Evolutionary conservation across 2,888 invertebrate species (phyloP), one percentile per base, ranked within the genome.

Genomic region (Rotaria magnacalcarata): DNA sequence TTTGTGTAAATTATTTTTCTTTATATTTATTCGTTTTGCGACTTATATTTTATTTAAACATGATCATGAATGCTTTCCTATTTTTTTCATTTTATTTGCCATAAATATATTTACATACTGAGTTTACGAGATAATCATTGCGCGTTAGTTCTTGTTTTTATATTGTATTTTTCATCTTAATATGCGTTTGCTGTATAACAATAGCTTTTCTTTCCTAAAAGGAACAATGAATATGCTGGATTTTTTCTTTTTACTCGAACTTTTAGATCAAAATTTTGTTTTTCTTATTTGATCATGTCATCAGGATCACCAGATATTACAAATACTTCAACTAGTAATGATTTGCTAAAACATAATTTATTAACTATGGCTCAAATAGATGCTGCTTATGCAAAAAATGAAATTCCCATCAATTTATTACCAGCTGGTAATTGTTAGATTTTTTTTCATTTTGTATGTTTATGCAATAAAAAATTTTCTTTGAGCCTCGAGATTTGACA

Each of bases 381-480:
- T 80, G 80, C 47, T 47, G 1, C n/a, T n/a, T 47, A 47, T 14
- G 19, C 80, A 14, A 7, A 10, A 10, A 43, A 80, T 47, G 43
- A 43, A 43, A 80, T 47, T 47, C 80, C 80, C 47, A 80, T 80
- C 11, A 80, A 80, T 80, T 47, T 80, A n/a, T 47, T 80, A 80
- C 80, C 80, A 24, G 80, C 80, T 43, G 80, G 80, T 80, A 80
- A 80, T 47, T 34, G 11, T 14, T 5, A 34, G 34, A 14, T 10
- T 16, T 27, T 67, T 16, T 50, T 50, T 14, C 50, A 67, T 16
- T 52, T 52, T 52, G 11, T 11, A 14, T 27, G 27, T n/a, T 16
- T 14, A 16, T 5, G 0, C 11, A 67, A 34, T 14, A 27, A 34
- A 27, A 16, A 27, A 16, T 27, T 60, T 21, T 60, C 10, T 67